Percentiles rank a stretch among this genome's conserved stretches.
phyloP scores from a whole-genome alignment of 2,113 vertebrate genomes.

The Corythoichthys intestinalis region DNA sequence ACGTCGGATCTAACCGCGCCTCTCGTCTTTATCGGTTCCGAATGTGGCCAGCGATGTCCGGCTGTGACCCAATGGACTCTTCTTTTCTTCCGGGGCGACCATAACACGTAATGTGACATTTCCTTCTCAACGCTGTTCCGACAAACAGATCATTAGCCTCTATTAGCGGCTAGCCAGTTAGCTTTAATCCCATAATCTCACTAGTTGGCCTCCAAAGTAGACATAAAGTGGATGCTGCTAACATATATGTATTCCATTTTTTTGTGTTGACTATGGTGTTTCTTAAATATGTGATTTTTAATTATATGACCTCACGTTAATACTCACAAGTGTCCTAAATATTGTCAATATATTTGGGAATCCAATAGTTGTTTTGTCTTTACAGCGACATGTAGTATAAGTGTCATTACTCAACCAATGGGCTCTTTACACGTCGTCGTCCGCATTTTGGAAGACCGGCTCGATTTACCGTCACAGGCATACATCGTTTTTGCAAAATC shows the following conservation, averaged over 20 bases:
- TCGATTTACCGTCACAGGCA: too few relatives aligned
- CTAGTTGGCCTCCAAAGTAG: constrained; percentile 10
- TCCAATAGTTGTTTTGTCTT: background rate
- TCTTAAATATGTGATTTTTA: background rate
- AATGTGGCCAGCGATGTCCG: constrained; percentile 2
- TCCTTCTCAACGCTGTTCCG: constrained; percentile 16
- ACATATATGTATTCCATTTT: background rate
- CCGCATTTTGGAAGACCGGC: too few relatives aligned
- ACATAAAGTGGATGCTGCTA: background rate
- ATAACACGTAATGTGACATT: constrained; percentile 54
- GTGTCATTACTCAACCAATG: background rate
- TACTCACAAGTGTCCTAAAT: background rate
- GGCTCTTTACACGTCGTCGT: too few relatives aligned
- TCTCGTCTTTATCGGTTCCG: background rate
- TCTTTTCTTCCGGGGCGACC: constrained; percentile 1
- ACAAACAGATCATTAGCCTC: constrained; percentile 27
- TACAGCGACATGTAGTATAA: background rate
- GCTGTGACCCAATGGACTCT: background rate
- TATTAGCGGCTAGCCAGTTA: constrained; percentile 38
- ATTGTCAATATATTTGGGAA: background rate
- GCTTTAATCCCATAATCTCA: constrained; percentile 68
- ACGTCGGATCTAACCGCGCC: constrained; percentile 18
- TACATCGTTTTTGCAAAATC: too few relatives aligned
- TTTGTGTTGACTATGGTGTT: background rate
- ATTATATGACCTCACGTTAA: background rate